These are phyloP conservation scores for Zele albiditarsus DNA, from an alignment of 2,888 invertebrate species.

Conservation along the genomic window DNA sequence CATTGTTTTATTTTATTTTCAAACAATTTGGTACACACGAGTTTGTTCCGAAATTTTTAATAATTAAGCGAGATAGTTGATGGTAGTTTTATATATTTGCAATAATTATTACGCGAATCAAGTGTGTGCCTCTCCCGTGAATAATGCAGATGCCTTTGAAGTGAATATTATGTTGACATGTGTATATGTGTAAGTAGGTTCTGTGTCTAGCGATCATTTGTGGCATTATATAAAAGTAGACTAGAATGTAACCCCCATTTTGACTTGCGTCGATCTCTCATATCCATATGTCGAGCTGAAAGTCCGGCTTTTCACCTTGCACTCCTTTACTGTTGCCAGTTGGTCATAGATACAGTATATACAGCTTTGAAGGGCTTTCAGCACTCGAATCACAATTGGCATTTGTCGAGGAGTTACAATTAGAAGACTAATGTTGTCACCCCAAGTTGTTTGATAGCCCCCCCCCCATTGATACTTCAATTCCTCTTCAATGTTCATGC, in stretches of 20 bases:
- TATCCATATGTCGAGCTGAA: constrained; percentile 26
- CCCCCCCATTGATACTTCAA: background rate
- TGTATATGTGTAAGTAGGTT: background rate
- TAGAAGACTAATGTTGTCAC: constrained; percentile 1
- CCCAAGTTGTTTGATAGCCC: background rate
- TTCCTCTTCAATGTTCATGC: constrained; percentile 24
- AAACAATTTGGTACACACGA: no score
- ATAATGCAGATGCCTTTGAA: background rate
- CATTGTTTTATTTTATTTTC: constrained; percentile 49
- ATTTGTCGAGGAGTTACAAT: constrained; percentile 17
- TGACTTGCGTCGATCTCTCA: constrained; percentile 21
- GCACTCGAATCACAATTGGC: background rate
- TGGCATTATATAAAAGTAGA: background rate
- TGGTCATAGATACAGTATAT: background rate
- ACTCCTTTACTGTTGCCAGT: background rate
- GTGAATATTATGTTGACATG: background rate
- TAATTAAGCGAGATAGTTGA: background rate
- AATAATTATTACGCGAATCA: background rate
- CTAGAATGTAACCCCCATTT: no score
- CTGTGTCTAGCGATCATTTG: constrained; percentile 45
- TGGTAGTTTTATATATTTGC: background rate
- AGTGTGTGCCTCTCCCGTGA: background rate
- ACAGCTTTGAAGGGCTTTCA: background rate
- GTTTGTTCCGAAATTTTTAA: background rate
- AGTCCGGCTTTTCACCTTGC: constrained; percentile 5